A percentile compares a stretch with the other conserved stretches of the same genome.
phyloP scores from a whole-genome alignment of 2,888 invertebrate genomes.

The Drosophila percnosoma region DNA sequence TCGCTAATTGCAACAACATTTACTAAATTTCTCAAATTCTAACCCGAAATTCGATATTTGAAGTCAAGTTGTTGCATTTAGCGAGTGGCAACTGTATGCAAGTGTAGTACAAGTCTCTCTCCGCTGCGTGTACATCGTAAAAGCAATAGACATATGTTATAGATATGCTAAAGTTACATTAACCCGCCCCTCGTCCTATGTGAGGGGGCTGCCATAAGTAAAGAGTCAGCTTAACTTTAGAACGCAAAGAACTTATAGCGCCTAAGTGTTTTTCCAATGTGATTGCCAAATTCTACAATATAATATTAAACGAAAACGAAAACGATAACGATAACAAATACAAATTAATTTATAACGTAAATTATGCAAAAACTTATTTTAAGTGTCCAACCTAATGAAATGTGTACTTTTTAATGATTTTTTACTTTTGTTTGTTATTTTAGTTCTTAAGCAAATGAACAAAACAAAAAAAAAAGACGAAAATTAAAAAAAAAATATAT shows the following conservation, averaged over 20 bases:
- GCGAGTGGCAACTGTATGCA: constrained; percentile 14
- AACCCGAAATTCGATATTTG: background rate
- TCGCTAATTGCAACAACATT: background rate
- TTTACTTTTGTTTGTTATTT: constrained; percentile 74
- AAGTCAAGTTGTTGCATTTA: background rate
- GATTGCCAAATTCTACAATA: constrained; percentile 79
- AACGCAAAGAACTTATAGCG: constrained; percentile 76
- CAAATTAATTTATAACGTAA: constrained; percentile 53
- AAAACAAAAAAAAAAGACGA: constrained; percentile 21
- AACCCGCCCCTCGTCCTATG: constrained; percentile 14
- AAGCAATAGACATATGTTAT: constrained; percentile 69
- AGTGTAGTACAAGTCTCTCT: constrained; percentile 46
- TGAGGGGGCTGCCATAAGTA: constrained; percentile 53
- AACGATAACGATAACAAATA: constrained; percentile 21
- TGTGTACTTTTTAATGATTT: constrained; percentile 54
- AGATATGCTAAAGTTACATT: constrained; percentile 32
- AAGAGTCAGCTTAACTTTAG: constrained; percentile 50
- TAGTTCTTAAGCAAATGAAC: constrained; percentile 66
- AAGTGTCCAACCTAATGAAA: constrained; percentile 35
- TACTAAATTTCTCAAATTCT: background rate
- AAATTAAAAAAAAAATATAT: constrained; percentile 27
- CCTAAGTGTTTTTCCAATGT: constrained; percentile 79
- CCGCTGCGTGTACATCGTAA: constrained; percentile 75
- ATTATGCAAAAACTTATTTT: constrained; percentile 32
- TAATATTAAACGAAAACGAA: constrained; percentile 24